These are phyloP conservation scores for Indicator indicator DNA, from an alignment of 2,113 vertebrate genomes.

Conservation along the genomic window DNA sequence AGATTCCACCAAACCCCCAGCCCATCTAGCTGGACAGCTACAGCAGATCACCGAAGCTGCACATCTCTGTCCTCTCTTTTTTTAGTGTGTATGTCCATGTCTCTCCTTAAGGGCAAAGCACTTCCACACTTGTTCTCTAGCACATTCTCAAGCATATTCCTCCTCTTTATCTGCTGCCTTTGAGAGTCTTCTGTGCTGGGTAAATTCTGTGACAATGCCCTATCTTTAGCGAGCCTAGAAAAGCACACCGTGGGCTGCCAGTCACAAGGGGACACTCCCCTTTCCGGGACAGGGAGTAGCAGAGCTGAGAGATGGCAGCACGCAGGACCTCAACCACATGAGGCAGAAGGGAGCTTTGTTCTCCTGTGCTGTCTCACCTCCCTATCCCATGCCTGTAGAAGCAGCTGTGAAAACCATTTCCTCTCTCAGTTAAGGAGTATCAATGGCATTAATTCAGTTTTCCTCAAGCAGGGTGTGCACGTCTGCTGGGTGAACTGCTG, in stretches of 20 bases:
- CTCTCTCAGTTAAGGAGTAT: background rate
- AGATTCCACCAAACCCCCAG: background rate
- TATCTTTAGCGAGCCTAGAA: background rate
- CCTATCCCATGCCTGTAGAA: fast-evolving
- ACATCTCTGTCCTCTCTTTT: background rate
- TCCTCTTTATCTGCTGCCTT: background rate
- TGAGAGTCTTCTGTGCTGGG: background rate
- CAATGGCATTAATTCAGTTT: background rate
- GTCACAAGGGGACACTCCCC: background rate
- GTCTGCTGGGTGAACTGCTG: background rate
- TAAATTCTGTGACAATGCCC: fast-evolving
- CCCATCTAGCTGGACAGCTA: background rate
- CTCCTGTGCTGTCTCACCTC: background rate
- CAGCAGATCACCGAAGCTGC: background rate
- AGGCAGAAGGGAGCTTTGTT: background rate
- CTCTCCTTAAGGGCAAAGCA: background rate
- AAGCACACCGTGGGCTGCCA: background rate
- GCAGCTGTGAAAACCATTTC: background rate
- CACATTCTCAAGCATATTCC: background rate
- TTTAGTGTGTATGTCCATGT: fast-evolving
- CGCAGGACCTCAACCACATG: fast-evolving
- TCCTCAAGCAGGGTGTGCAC: fast-evolving
- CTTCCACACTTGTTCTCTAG: background rate
- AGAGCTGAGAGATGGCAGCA: background rate
- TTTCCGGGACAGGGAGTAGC: background rate